Evolutionary conservation across 2,888 invertebrate genomes (phyloP).

Genomic region (Charanyca ferruginea): DNA sequence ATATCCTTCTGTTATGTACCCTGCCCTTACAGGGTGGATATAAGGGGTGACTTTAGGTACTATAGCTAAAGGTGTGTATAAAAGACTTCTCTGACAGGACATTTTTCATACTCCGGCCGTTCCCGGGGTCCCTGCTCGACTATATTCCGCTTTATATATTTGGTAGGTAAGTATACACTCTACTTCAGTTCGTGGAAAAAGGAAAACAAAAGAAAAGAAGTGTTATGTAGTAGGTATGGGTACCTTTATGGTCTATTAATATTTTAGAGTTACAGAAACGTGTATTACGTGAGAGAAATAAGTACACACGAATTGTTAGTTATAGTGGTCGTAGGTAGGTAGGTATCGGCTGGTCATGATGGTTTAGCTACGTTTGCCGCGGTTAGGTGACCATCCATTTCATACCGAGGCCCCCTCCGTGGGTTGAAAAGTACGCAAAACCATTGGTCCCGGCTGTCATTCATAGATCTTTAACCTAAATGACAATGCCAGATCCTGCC

Average conservation of each 20-base stretch:
- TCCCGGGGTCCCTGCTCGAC: conserved; percentile 59
- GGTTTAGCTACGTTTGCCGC: no score
- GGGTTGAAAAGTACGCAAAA: no score
- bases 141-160: conserved; percentile 65
- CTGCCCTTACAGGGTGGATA: conserved; percentile 31
- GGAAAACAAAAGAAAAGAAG: conserved; percentile 35
- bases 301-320: no score
- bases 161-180: conserved; percentile 18
- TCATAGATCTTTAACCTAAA: no score
- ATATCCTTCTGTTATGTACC: conserved; percentile 33
- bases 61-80: conserved; percentile 61
- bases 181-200: conserved; percentile 24
- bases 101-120: conserved; percentile 76
- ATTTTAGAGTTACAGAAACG: neutral
- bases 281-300: neutral
- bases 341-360: no score
- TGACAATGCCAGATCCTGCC: no score
- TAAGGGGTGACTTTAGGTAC: conserved; percentile 23
- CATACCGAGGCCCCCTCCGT: no score
- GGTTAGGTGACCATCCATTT: no score
- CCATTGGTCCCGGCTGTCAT: no score
- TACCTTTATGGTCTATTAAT: conserved; percentile 7
- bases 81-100: conserved; percentile 72
- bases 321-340: no score
- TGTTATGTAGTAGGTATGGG: neutral